phyloP scores from a whole-genome alignment of 2,888 invertebrate species.

The Acronicta aceris region DNA sequence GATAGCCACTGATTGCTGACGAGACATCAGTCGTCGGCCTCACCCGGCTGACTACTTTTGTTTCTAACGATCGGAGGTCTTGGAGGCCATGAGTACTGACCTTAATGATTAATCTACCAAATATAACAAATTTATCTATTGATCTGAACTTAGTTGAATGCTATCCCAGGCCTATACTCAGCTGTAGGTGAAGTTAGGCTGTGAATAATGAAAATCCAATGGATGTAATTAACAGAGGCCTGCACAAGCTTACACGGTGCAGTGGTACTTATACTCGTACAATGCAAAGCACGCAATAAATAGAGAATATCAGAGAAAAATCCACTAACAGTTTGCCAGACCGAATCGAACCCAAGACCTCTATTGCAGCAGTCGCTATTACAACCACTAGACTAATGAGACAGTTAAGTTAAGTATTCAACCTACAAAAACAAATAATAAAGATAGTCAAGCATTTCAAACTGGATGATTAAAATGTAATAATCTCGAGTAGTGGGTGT shows the following conservation, averaged over 20 bases:
- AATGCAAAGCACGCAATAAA: too few relatives aligned
- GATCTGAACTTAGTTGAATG: neutral
- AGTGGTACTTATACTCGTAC: too few relatives aligned
- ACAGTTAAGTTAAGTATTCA: too few relatives aligned
- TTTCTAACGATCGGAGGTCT: slow-evolving; percentile 37
- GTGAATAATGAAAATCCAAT: too few relatives aligned
- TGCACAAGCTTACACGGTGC: neutral
- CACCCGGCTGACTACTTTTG: slow-evolving; percentile 45
- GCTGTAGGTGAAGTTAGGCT: too few relatives aligned
- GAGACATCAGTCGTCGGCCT: slow-evolving; percentile 7
- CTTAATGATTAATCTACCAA: slow-evolving; percentile 41
- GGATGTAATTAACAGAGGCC: too few relatives aligned
- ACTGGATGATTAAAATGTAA: slow-evolving; percentile 41
- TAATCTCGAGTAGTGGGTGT: slow-evolving; percentile 35
- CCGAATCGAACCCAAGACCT: too few relatives aligned
- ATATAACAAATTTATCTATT: slow-evolving; percentile 11
- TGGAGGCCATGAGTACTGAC: slow-evolving; percentile 33
- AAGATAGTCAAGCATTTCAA: slow-evolving; percentile 35
- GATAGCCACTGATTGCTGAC: neutral
- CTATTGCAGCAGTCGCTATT: too few relatives aligned
- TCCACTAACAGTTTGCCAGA: too few relatives aligned
- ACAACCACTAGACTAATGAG: too few relatives aligned
- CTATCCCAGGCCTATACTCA: too few relatives aligned
- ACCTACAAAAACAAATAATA: slow-evolving; percentile 28
- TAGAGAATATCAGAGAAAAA: too few relatives aligned